These are phyloP conservation scores for Misgurnus anguillicaudatus DNA, from an alignment of 2,113 vertebrate genomes.

Conservation along the genomic window DNA sequence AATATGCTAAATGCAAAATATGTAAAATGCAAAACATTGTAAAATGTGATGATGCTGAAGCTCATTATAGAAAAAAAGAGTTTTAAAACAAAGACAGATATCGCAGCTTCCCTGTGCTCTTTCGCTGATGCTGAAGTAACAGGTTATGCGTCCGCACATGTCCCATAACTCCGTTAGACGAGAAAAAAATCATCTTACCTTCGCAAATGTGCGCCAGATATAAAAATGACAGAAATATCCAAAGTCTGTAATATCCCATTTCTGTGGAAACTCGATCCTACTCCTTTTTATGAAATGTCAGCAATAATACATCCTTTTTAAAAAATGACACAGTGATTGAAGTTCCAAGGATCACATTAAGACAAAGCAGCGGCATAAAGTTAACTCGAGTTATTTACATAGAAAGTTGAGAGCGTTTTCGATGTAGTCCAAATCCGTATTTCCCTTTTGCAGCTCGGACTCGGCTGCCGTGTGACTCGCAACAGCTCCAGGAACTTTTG, in stretches of 20 bases:
- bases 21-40: neutral
- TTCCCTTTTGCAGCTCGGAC: constrained; percentile 71
- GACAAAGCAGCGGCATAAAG: constrained; percentile 65
- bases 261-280: constrained; percentile 73
- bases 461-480: constrained; percentile 70
- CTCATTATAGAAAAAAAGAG: neutral
- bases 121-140: neutral
- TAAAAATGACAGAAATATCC: constrained; percentile 76
- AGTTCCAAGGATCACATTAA: constrained; percentile 64
- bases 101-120: neutral
- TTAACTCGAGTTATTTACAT: constrained; percentile 36
- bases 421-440: constrained; percentile 64
- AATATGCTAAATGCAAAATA: no score
- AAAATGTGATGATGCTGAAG: neutral
- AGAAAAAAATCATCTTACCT: constrained; percentile 62
- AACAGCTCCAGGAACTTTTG: constrained; percentile 72
- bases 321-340: constrained; percentile 62
- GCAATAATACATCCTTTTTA: constrained; percentile 80
- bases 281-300: constrained; percentile 65
- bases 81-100: neutral
- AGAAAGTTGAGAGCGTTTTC: constrained; percentile 43
- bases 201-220: constrained; percentile 65
- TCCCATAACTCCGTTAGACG: neutral
- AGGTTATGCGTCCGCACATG: constrained; percentile 21
- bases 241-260: constrained; percentile 80